phyloP scores from a whole-genome alignment of 2,888 invertebrate species.

The Caenorhabditis imperialis region DNA sequence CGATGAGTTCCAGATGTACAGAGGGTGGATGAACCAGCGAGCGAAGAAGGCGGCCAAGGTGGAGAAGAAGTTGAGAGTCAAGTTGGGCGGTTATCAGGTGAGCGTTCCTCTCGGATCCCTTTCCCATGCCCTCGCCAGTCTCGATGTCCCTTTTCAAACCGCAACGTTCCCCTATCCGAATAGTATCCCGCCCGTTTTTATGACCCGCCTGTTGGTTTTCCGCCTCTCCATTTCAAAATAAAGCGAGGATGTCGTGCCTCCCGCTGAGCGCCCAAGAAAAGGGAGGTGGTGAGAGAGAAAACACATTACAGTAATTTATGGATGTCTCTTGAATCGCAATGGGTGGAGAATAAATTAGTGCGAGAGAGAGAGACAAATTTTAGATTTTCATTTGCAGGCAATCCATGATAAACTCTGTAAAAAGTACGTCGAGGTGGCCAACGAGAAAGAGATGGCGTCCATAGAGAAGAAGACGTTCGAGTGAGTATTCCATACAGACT shows the following conservation, averaged over 20 bases:
- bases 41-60: conserved; percentile 96
- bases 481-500: conserved; percentile 34
- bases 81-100: conserved; percentile 92
- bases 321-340: not conserved
- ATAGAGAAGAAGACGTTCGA: conserved; percentile 82
- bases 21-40: conserved; percentile 95
- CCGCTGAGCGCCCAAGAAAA: conserved; percentile 13
- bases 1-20: conserved; percentile 81
- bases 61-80: conserved; percentile 95
- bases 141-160: not conserved
- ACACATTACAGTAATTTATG: conserved; percentile 63
- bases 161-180: conserved; percentile 9
- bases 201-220: conserved; percentile 31
- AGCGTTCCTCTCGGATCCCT: conserved; percentile 7
- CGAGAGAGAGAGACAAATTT: too few relatives aligned
- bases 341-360: conserved; percentile 1
- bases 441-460: conserved; percentile 91
- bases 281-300: conserved; percentile 22
- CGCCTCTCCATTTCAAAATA: not conserved
- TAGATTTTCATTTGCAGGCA: too few relatives aligned
- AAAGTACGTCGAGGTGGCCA: conserved; percentile 80
- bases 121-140: conserved; percentile 13
- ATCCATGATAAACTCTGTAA: conserved; percentile 84
- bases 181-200: conserved; percentile 23
- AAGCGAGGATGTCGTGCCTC: too few relatives aligned